These are phyloP conservation scores for Malacoraja senta DNA, from an alignment of 2,797 vertebrate genomes.

Conservation along the genomic window DNA sequence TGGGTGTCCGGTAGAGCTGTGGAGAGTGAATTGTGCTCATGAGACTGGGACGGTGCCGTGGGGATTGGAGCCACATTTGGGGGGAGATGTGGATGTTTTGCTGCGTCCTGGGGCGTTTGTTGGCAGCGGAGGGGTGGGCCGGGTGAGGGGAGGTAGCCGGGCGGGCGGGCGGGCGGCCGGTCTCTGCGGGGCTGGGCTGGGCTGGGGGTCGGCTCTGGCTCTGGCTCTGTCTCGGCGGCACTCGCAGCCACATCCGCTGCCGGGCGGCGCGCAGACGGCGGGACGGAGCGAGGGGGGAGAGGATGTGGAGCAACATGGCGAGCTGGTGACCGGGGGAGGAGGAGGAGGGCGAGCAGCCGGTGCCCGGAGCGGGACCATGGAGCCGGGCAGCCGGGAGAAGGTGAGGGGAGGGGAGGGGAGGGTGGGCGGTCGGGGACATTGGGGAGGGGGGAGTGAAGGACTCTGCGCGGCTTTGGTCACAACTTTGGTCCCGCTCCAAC, in stretches of 20 bases:
- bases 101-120: not conserved
- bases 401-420: not conserved
- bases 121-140: not conserved
- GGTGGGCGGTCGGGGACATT: no score
- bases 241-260: slow-evolving; percentile 17
- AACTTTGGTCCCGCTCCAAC: no score
- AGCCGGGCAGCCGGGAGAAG: slow-evolving; percentile 17
- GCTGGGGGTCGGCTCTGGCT: not conserved
- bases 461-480: no score
- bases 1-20: no score
- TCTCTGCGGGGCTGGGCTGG: not conserved
- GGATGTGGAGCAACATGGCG: slow-evolving; percentile 34
- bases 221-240: not conserved
- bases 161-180: not conserved
- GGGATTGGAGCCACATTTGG: no score
- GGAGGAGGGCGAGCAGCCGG: not conserved
- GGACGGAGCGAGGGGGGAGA: slow-evolving; percentile 19
- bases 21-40: no score
- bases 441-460: no score
- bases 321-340: not conserved
- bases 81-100: not conserved
- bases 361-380: not conserved
- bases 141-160: not conserved
- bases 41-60: no score
- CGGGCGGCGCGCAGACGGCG: not conserved